phyloP scores from a whole-genome alignment of 2,888 invertebrate genomes.

The Trachelus troglodyta region DNA sequence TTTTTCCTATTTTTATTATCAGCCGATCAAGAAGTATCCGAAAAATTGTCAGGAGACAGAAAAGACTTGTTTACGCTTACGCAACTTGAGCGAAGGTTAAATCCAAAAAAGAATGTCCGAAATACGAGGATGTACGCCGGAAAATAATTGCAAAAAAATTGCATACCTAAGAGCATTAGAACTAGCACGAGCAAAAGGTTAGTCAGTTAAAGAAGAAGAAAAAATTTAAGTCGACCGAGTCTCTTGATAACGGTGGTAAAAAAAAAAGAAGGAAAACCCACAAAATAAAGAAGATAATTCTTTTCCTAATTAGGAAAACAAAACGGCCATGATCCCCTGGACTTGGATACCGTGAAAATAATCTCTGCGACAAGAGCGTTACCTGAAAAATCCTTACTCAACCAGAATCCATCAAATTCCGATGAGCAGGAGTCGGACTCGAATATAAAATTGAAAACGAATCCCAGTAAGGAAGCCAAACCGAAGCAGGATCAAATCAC shows the following conservation, averaged over 20 bases:
- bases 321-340: background rate
- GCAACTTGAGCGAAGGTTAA: background rate
- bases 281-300: background rate
- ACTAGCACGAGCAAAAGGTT: slow-evolving; percentile 34
- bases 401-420: background rate
- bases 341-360: background rate
- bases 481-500: background rate
- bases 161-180: slow-evolving; percentile 36
- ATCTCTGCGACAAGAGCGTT: background rate
- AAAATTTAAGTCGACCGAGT: background rate
- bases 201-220: background rate
- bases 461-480: background rate
- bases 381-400: background rate
- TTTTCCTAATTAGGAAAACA: background rate
- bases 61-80: background rate
- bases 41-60: background rate
- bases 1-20: background rate
- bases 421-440: background rate
- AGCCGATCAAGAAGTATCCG: background rate
- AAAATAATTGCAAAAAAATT: slow-evolving; percentile 50
- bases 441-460: background rate
- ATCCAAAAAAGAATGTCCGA: slow-evolving; percentile 32
- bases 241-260: background rate
- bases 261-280: background rate
- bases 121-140: slow-evolving; percentile 48